phyloP scores from a whole-genome alignment of 2,797 vertebrate genomes.

The Esox lucius region DNA sequence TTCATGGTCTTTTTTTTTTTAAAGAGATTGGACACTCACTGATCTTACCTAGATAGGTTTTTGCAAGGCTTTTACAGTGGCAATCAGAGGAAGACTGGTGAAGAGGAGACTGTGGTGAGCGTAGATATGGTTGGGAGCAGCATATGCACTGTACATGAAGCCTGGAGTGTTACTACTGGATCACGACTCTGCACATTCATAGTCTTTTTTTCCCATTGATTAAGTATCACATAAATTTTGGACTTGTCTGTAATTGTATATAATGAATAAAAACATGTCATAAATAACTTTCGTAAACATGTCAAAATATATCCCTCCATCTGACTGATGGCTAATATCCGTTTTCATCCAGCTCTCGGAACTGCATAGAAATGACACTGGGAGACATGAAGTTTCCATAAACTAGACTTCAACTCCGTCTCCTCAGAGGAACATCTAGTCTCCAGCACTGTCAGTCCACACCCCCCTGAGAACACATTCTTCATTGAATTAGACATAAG shows the following conservation, averaged over 20 bases:
- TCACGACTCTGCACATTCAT: too few species aligned
- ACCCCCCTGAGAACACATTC: conserved; percentile 59
- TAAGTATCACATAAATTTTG: too few species aligned
- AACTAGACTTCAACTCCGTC: conserved; percentile 64
- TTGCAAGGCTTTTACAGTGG: too few species aligned
- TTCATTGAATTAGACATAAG: conserved; percentile 65
- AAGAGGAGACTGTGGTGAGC: too few species aligned
- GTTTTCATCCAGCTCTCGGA: conserved; percentile 70
- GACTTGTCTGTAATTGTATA: conserved; percentile 34
- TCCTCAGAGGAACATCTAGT: conserved; percentile 73
- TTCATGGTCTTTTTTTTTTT: too few species aligned
- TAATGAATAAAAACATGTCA: conserved; percentile 57
- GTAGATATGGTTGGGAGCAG: too few species aligned
- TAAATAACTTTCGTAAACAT: conserved; percentile 59
- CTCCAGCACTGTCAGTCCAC: conserved; percentile 71
- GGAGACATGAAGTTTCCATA: conserved; percentile 67
- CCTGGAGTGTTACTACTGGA: too few species aligned
- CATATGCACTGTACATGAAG: too few species aligned
- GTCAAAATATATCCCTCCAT: conserved; percentile 49
- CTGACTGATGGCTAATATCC: conserved; percentile 71
- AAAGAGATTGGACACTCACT: too few species aligned
- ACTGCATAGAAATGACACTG: conserved; percentile 59
- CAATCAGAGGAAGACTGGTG: too few species aligned
- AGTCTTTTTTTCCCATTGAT: too few species aligned
- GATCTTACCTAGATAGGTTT: too few species aligned